A percentile compares a stretch with the other conserved stretches of the same genome.
These are phyloP conservation scores for Tiaroga cobitis DNA, from an alignment of 2,797 vertebrate genomes.

Conservation along the genomic window DNA sequence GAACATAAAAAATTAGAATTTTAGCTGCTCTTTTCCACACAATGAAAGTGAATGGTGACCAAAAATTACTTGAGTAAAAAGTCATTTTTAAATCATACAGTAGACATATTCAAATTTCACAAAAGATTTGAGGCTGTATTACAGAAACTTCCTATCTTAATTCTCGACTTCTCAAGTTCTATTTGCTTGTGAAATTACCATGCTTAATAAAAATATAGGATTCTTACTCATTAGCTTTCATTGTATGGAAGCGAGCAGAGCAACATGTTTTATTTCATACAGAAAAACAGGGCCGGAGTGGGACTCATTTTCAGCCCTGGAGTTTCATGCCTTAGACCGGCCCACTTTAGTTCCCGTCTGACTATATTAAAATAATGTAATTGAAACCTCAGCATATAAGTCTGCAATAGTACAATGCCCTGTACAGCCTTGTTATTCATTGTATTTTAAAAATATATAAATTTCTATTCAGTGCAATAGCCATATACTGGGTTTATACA, in stretches of 20 bases:
- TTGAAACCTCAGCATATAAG: too few relatives aligned
- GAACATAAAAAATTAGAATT: not conserved
- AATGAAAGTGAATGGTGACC: not conserved
- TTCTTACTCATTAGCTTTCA: not conserved
- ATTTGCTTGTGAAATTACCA: not conserved
- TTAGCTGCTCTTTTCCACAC: not conserved
- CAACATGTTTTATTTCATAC: not conserved
- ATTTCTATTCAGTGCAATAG: too few relatives aligned
- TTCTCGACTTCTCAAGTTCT: not conserved
- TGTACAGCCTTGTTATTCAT: too few relatives aligned
- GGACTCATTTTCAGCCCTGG: too few relatives aligned
- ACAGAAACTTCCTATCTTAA: not conserved
- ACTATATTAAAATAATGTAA: too few relatives aligned
- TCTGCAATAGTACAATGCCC: too few relatives aligned
- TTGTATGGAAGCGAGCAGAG: not conserved
- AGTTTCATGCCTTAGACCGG: too few relatives aligned
- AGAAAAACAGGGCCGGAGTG: too few relatives aligned
- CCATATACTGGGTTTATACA: too few relatives aligned
- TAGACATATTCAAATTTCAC: not conserved
- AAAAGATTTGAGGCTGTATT: not conserved
- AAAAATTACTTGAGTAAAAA: not conserved
- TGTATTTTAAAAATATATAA: too few relatives aligned
- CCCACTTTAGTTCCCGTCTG: too few relatives aligned
- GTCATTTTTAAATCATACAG: not conserved
- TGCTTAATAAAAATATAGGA: not conserved